Evolutionary conservation across 1,140 invertebrate species (phyloP).

Genomic region (Cyclargus thomasi): DNA sequence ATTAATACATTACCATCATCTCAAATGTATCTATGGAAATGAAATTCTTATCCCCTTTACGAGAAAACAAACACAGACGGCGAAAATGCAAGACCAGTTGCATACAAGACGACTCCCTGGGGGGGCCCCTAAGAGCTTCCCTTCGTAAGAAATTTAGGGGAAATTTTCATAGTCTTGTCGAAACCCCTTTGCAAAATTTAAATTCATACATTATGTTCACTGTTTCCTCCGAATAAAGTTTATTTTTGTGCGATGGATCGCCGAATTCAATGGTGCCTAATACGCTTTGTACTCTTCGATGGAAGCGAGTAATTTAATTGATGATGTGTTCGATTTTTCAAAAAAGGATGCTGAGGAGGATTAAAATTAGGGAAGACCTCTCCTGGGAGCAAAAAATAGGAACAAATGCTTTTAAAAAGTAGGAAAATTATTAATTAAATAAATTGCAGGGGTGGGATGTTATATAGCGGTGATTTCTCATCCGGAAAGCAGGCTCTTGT

Average conservation of each 20-base stretch:
- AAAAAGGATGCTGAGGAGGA: conserved; percentile 48
- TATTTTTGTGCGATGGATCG: conserved; percentile 23
- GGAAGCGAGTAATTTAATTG: conserved; percentile 65
- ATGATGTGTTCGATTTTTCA: conserved; percentile 58
- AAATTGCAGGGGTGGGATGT: not conserved
- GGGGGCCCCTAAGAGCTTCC: conserved; percentile 38
- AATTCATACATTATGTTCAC: conserved; percentile 18
- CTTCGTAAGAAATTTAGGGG: conserved; percentile 49
- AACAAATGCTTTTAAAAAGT: not conserved
- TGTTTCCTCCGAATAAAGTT: conserved; percentile 23
- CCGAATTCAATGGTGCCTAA: not conserved
- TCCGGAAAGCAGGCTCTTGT: not conserved
- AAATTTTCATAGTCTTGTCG: conserved; percentile 37
- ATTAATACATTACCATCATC: conserved; percentile 26
- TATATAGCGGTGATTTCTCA: not conserved
- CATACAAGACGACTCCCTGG: conserved; percentile 45
- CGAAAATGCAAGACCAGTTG: conserved; percentile 48
- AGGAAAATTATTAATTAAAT: not conserved
- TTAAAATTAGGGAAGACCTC: conserved; percentile 29
- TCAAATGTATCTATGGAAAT: conserved; percentile 31
- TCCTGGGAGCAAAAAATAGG: not conserved
- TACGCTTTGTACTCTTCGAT: conserved; percentile 44
- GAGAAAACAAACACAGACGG: conserved; percentile 48
- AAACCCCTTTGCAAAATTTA: conserved; percentile 23
- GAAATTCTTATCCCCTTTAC: conserved; percentile 40